phyloP scores from a whole-genome alignment of 2,888 invertebrate species.

The Agrilus cyanescens region DNA sequence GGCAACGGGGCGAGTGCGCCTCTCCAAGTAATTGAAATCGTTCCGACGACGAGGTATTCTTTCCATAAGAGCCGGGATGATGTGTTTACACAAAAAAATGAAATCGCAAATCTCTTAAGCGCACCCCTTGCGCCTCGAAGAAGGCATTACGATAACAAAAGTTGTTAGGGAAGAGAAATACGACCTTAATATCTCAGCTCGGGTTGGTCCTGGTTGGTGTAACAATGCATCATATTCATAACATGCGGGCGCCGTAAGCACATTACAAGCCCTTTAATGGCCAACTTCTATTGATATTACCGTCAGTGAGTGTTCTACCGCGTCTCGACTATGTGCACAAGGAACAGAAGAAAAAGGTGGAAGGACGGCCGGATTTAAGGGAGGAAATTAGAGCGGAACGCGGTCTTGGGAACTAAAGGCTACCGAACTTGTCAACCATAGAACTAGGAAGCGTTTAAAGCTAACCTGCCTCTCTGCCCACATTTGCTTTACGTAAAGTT shows the following conservation, averaged over 20 bases:
- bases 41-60: no score
- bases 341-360: no score
- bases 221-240: conserved; percentile 29
- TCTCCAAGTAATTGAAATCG: no score
- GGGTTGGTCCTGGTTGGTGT: conserved; percentile 21
- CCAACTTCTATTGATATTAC: conserved; percentile 24
- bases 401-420: no score
- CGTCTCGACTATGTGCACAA: no score
- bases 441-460: no score
- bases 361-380: no score
- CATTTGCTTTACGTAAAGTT: no score
- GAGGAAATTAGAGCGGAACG: no score
- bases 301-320: background rate
- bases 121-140: conserved; percentile 22
- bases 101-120: conserved; percentile 32
- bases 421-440: no score
- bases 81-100: conserved; percentile 28
- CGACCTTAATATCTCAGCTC: conserved; percentile 26
- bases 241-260: conserved; percentile 22
- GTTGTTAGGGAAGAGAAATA: conserved; percentile 25
- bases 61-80: conserved; percentile 5
- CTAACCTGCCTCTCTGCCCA: no score
- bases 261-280: conserved; percentile 26
- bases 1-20: no score
- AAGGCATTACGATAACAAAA: conserved; percentile 27